phyloP scores from a whole-genome alignment of 2,797 vertebrate species.

The Telmatherina bonti region DNA sequence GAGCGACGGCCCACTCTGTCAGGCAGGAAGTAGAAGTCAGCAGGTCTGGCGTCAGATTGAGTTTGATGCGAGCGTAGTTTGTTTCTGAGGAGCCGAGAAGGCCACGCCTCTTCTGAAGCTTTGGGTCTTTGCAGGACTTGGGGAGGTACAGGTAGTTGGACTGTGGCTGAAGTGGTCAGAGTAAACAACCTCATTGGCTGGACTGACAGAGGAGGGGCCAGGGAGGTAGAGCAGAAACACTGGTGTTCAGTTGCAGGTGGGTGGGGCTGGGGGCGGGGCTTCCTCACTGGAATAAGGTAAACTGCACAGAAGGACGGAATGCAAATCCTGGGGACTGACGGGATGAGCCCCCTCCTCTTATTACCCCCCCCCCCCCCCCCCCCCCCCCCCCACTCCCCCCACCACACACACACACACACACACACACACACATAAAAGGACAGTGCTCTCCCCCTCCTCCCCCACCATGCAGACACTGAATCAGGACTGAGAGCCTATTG shows the following conservation, averaged over 20 bases:
- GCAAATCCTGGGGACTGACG: constrained; percentile 47
- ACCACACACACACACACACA: not conserved
- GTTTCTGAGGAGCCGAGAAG: no score
- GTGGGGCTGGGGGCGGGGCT: not conserved
- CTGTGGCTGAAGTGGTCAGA: constrained; percentile 68
- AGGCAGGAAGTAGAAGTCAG: constrained; percentile 48
- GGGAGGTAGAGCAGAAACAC: constrained; percentile 31
- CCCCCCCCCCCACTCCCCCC: no score
- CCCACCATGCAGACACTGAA: constrained; percentile 43
- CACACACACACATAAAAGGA: no score
- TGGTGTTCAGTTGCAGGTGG: not conserved
- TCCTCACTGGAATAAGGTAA: constrained; percentile 35
- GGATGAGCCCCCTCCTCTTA: constrained; percentile 1
- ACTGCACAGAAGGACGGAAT: constrained; percentile 24
- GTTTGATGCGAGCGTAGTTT: not conserved
- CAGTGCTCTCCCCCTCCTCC: constrained; percentile 20
- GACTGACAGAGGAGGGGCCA: constrained; percentile 52
- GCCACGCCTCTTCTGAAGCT: constrained; percentile 35
- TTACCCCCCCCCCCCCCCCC: not conserved
- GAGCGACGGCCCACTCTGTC: constrained; percentile 28
- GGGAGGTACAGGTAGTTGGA: constrained; percentile 52
- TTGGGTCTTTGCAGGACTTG: constrained; percentile 69
- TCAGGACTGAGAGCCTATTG: constrained; percentile 45
- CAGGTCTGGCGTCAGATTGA: not conserved
- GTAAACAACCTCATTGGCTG: constrained; percentile 56